These are phyloP conservation scores for Mallateleia sp. DNA, from an alignment of 2,888 invertebrate genomes.

Conservation along the genomic window DNA sequence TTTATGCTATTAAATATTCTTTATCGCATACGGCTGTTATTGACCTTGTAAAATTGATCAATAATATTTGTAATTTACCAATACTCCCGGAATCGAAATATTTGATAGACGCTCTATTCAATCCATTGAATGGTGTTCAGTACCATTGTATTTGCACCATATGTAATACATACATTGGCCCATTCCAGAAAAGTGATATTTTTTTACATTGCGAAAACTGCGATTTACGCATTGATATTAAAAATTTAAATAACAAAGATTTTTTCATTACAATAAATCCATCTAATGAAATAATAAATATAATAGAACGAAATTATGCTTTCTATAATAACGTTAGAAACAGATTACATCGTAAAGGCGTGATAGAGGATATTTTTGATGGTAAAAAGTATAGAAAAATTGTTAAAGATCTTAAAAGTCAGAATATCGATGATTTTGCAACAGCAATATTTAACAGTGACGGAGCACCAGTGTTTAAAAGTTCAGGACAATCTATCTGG, in stretches of 20 bases:
- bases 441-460: slow-evolving; percentile 22
- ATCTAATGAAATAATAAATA: background rate
- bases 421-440: background rate
- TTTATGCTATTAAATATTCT: slow-evolving; percentile 18
- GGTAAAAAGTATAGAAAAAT: slow-evolving; percentile 1
- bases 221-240: background rate
- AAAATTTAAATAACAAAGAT: slow-evolving; percentile 1
- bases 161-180: slow-evolving; percentile 10
- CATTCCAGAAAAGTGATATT: background rate
- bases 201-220: background rate
- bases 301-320: background rate
- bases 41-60: slow-evolving; percentile 27
- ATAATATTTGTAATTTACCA: background rate
- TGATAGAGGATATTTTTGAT: slow-evolving; percentile 12
- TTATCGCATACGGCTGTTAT: slow-evolving; percentile 13
- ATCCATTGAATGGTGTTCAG: background rate
- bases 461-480: background rate
- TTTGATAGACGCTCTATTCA: background rate
- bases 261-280: background rate
- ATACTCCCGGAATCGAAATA: slow-evolving; percentile 12
- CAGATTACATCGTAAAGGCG: background rate
- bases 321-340: background rate
- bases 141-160: slow-evolving; percentile 19
- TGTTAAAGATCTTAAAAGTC: background rate
- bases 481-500: slow-evolving; percentile 15